A percentile compares a stretch with the other conserved stretches of the same genome.
phyloP scores from a whole-genome alignment of 1,140 invertebrate species.

The Galendromus occidentalis region DNA sequence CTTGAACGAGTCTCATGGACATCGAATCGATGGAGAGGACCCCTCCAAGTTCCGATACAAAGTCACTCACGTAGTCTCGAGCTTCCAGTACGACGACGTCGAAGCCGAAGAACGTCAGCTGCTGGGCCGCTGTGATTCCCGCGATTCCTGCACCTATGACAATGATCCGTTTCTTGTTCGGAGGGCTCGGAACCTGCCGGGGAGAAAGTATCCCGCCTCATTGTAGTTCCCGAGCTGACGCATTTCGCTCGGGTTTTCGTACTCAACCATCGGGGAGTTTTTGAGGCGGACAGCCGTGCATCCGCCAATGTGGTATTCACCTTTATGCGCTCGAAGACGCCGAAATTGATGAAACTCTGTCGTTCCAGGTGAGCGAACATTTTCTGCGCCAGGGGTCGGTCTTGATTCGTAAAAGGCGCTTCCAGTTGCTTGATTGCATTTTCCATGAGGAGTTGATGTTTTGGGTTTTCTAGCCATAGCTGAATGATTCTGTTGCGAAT shows the following conservation, averaged over 20 bases:
- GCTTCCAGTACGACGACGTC: constrained; percentile 88
- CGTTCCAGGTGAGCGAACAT: constrained; percentile 81
- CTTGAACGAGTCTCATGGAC: not conserved
- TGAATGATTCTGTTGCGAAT: constrained; percentile 79
- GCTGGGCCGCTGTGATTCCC: constrained; percentile 75
- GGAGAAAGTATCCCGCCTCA: not conserved
- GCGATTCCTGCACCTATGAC: constrained; percentile 88
- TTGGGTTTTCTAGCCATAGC: constrained; percentile 89
- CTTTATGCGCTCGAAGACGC: constrained; percentile 72
- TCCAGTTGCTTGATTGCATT: constrained; percentile 59
- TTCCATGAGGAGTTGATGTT: constrained; percentile 67
- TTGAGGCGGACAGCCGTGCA: not conserved
- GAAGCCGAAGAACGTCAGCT: constrained; percentile 83
- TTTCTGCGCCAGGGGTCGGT: constrained; percentile 55
- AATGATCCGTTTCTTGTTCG: constrained; percentile 64
- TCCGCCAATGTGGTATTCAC: constrained; percentile 17
- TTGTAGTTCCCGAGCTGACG: too few relatives aligned
- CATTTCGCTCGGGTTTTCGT: too few relatives aligned
- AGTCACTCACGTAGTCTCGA: constrained; percentile 35
- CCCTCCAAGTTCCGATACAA: constrained; percentile 1
- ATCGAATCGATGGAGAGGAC: constrained; percentile 9
- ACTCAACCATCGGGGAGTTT: too few relatives aligned
- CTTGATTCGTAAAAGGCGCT: constrained; percentile 51
- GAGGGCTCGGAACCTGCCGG: constrained; percentile 34
- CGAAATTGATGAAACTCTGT: constrained; percentile 96